Conservation (phyloP, 2,888 invertebrate species). For the Pecten maximus region DNA sequence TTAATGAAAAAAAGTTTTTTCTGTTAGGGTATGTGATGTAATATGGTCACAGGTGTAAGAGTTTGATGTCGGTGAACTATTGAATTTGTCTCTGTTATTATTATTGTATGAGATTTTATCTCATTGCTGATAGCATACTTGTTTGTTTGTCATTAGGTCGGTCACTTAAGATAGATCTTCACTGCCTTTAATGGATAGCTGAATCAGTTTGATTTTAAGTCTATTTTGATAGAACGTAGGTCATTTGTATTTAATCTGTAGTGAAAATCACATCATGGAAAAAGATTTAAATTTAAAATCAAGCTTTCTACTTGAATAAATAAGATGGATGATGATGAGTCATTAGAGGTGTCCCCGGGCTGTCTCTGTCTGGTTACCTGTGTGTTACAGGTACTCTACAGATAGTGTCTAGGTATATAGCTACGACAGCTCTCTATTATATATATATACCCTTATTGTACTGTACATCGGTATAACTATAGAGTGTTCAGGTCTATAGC, state of each 20-base stretch:
- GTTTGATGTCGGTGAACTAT: neutral
- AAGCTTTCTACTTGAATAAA: constrained; percentile 7
- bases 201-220: neutral
- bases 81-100: neutral
- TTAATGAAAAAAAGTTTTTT: neutral
- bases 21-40: neutral
- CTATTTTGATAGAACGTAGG: neutral
- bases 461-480: no score
- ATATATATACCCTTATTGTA: no score
- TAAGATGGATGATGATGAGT: constrained; percentile 7
- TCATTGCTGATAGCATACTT: neutral
- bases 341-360: constrained; percentile 14
- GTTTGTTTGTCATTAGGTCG: neutral
- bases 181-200: neutral
- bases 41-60: neutral
- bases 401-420: no score
- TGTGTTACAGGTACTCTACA: no score
- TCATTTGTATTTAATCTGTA: neutral
- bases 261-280: neutral
- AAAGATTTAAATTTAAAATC: neutral
- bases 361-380: neutral
- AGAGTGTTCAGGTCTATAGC: no score
- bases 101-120: neutral
- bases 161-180: neutral
- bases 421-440: no score